Conservation (phyloP, 2,113 vertebrate species). For the Cinclus mexicanus region DNA sequence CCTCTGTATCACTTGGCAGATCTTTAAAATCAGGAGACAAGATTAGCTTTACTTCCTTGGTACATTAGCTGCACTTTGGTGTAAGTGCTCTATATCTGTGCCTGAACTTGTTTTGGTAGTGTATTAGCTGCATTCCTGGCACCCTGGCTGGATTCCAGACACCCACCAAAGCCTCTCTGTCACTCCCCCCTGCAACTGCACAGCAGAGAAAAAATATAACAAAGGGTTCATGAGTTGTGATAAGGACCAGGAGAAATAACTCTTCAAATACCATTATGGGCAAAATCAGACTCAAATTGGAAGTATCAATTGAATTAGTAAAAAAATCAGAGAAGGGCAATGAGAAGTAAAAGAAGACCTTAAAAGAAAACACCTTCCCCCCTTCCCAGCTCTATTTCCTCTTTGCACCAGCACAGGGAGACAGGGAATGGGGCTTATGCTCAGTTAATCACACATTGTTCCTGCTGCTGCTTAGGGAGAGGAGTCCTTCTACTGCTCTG, state of each 20-base stretch:
- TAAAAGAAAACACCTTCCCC: too few relatives aligned
- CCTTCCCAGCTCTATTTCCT: not conserved
- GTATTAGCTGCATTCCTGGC: not conserved
- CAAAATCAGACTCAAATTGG: not conserved
- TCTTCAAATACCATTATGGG: not conserved
- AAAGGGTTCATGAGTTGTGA: not conserved
- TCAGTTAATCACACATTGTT: not conserved
- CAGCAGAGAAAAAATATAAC: not conserved
- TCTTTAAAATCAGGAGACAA: not conserved
- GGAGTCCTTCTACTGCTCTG: not conserved
- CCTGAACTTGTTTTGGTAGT: not conserved
- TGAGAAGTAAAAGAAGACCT: not conserved
- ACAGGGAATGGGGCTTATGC: not conserved
- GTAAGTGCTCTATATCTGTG: not conserved
- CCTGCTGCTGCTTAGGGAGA: not conserved
- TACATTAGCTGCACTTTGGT: not conserved
- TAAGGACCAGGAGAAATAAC: not conserved
- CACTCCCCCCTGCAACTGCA: not conserved
- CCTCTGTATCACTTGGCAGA: not conserved
- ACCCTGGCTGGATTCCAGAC: not conserved
- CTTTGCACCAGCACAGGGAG: not conserved
- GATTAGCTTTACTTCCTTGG: not conserved
- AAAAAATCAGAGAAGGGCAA: not conserved
- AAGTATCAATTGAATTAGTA: not conserved
- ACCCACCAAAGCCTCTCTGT: not conserved